Evolutionary conservation across 2,113 vertebrate genomes (phyloP).

Genomic region (Plectropomus leopardus): DNA sequence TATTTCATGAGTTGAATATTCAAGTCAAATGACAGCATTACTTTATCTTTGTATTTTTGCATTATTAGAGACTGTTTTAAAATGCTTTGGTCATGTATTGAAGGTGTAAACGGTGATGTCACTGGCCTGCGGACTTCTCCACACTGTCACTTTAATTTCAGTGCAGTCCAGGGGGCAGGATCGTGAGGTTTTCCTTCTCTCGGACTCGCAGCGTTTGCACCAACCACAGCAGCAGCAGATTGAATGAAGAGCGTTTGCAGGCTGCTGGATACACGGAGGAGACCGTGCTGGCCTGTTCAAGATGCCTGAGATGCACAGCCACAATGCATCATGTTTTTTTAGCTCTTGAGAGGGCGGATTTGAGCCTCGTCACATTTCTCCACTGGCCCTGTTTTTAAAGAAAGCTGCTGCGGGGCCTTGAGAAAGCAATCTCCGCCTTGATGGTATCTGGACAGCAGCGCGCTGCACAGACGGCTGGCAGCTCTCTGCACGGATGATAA

Average conservation of each 20-base stretch:
- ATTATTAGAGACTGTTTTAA: not conserved
- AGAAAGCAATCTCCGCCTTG: conserved; percentile 62
- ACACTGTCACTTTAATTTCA: conserved; percentile 84
- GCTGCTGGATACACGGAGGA: conserved; percentile 53
- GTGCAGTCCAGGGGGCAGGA: conserved; percentile 79
- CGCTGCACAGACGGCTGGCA: conserved; percentile 31
- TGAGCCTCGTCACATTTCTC: conserved; percentile 14
- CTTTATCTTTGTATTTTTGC: not conserved
- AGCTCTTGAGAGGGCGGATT: conserved; percentile 22
- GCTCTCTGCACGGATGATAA: conserved; percentile 73
- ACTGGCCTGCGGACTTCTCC: conserved; percentile 50
- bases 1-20: not conserved
- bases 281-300: conserved; percentile 17
- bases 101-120: conserved; percentile 54
- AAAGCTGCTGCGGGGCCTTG: conserved; percentile 54
- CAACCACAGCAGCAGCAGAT: conserved; percentile 30
- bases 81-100: not conserved
- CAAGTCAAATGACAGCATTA: not conserved
- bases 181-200: conserved; percentile 26
- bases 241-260: conserved; percentile 6
- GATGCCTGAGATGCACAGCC: conserved; percentile 24
- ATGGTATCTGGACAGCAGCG: conserved; percentile 53
- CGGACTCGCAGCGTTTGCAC: conserved; percentile 58
- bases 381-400: not conserved
- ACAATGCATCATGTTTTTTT: not conserved